phyloP scores from a whole-genome alignment of 2,113 vertebrate genomes.

The Coreoperca whiteheadi region DNA sequence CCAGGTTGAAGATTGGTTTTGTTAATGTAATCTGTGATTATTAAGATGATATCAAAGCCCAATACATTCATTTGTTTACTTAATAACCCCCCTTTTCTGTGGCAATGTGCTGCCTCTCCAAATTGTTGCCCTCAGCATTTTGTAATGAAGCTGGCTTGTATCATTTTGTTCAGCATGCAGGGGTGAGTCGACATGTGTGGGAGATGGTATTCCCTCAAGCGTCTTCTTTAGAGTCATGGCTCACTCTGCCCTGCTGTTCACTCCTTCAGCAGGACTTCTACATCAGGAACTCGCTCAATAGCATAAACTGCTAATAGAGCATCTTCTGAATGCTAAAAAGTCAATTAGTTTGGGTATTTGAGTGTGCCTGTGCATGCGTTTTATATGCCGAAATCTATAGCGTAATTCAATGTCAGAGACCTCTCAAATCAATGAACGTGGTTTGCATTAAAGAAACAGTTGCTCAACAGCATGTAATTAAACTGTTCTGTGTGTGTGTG shows the following conservation, averaged over 20 bases:
- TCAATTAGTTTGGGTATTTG: constrained; percentile 71
- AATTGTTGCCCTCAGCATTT: constrained; percentile 6
- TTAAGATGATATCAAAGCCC: constrained; percentile 7
- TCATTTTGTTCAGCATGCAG: constrained; percentile 18
- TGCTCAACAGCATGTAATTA: constrained; percentile 77
- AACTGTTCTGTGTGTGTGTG: constrained; percentile 43
- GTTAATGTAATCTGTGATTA: neutral
- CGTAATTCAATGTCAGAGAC: constrained; percentile 71
- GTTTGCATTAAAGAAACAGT: constrained; percentile 78
- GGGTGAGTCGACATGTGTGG: constrained; percentile 26
- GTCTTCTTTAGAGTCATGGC: constrained; percentile 6
- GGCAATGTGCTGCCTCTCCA: neutral
- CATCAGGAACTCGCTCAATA: constrained; percentile 29
- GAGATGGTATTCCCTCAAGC: constrained; percentile 33
- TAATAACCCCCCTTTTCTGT: neutral
- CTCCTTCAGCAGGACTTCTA: constrained; percentile 16
- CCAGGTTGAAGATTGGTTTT: neutral
- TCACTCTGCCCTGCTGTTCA: constrained; percentile 27
- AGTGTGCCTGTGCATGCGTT: constrained; percentile 47
- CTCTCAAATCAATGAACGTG: constrained; percentile 74
- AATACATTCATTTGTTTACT: constrained; percentile 7
- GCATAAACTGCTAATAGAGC: constrained; percentile 55
- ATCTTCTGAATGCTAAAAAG: constrained; percentile 71
- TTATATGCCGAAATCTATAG: constrained; percentile 72
- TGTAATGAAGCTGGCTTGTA: neutral